phyloP scores from a whole-genome alignment of 1,140 invertebrate species.

The Goniozus legneri region DNA sequence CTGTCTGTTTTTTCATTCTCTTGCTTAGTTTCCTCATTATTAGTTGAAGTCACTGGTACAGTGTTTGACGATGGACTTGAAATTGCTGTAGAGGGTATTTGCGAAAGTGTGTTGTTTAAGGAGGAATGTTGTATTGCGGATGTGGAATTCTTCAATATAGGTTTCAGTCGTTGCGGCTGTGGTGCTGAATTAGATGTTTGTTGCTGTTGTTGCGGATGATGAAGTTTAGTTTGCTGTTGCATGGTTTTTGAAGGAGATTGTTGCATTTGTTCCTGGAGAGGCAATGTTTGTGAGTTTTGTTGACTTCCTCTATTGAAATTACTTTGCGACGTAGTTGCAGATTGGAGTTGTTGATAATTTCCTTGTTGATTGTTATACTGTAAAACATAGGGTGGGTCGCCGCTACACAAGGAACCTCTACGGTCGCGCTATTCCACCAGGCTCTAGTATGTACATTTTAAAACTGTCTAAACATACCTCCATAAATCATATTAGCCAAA shows the following conservation, averaged over 20 bases:
- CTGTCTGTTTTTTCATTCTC: constrained; percentile 18
- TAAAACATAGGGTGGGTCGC: constrained; percentile 52
- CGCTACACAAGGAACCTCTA: constrained; percentile 56
- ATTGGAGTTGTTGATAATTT: constrained; percentile 37
- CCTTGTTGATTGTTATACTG: constrained; percentile 45
- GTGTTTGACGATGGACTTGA: background rate
- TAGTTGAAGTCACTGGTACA: background rate
- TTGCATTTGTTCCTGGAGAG: constrained; percentile 19
- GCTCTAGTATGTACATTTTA: constrained; percentile 45
- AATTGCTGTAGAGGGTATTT: constrained; percentile 9
- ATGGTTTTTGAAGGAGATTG: constrained; percentile 1
- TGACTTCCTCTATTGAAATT: constrained; percentile 33
- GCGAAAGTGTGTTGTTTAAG: background rate
- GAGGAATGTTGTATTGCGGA: background rate
- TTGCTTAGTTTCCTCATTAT: constrained; percentile 4
- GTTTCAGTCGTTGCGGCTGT: constrained; percentile 38
- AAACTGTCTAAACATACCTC: constrained; percentile 43
- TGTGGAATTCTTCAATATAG: constrained; percentile 36
- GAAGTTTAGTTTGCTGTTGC: constrained; percentile 10
- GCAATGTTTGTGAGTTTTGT: constrained; percentile 15
- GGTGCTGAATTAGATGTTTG: constrained; percentile 1
- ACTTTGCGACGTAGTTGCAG: constrained; percentile 26
- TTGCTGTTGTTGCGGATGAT: constrained; percentile 5
- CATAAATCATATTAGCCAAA: constrained; percentile 42
- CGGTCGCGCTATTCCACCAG: constrained; percentile 54